A percentile compares a stretch with the other conserved stretches of the same genome.
phyloP scores from a whole-genome alignment of 1,140 invertebrate genomes.

The Drosophila funebris region DNA sequence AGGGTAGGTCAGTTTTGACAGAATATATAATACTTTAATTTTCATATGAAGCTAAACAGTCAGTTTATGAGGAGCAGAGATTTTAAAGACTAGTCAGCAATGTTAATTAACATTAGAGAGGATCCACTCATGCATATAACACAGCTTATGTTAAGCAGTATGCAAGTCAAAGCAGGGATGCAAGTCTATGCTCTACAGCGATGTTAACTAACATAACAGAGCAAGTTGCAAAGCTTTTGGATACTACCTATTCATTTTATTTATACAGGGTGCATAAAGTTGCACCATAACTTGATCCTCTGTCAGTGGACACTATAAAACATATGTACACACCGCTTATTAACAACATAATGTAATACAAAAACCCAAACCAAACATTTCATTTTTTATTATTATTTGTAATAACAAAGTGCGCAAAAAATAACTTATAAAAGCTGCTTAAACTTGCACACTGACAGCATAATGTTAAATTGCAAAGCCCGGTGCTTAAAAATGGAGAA shows the following conservation, averaged over 20 bases:
- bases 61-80: no score
- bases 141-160: no score
- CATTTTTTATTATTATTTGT: not conserved
- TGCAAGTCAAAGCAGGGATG: no score
- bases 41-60: no score
- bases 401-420: no score
- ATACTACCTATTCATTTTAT: not conserved
- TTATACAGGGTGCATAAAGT: not conserved
- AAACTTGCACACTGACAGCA: not conserved
- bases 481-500: slow-evolving; percentile 22
- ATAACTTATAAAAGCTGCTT: slow-evolving; percentile 1
- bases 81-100: no score
- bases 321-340: not conserved
- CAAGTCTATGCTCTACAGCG: no score
- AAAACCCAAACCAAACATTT: not conserved
- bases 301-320: not conserved
- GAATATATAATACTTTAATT: no score
- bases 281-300: not conserved
- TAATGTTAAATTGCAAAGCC: slow-evolving; percentile 6
- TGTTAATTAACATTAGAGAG: no score
- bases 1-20: no score
- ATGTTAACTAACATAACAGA: no score
- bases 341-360: not conserved
- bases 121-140: no score
- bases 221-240: not conserved